Evolutionary conservation across 2,888 invertebrate genomes (phyloP), one percentile per base, ranked within the genome.

Genomic region (Silvanus unidentatus): DNA sequence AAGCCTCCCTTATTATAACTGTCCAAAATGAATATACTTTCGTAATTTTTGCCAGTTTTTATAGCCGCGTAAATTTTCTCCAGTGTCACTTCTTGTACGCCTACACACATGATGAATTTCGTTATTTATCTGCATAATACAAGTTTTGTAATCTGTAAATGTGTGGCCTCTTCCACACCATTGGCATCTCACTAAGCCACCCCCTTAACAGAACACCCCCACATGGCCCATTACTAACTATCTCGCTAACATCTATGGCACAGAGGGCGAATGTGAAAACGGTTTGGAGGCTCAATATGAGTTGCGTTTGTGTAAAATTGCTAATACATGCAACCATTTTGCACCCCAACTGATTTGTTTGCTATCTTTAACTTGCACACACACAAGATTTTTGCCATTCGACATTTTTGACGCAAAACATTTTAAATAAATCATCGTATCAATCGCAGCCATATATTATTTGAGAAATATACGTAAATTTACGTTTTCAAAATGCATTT

Each of bases 271-370:
- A n/a, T n/a, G 32, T n/a, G 32, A n/a, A n/a, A 9, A 9, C 32
- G 4, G n/a, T 32, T 12, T 32, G n/a, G n/a, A 32, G 22, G 22
- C 22, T 8, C 22, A 22, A 22, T 22, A 22, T 22, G 22, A 22
- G 22, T 22, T 22, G 22, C 3, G 22, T 22, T 22, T 12, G 13
- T 32, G n/a, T n/a, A 32, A 32, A 32, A 32, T 9, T 3, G 32
- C 32, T 32, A 32, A 32, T 32, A 32, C 32, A 32, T 32, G 32
- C 32, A 32, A 32, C n/a, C 32, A n/a, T 12, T 32, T 32, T 32
- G 13, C 32, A 32, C 32, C 32, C 32, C 32, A 32, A 32, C 32
- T 32, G 13, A 32, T n/a, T 32, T 32, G 32, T 32, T 32, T 32
- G 32, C 32, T 32, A 32, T 32, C 32, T 32, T 32, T 32, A n/a